Base-by-base conservation (phyloP, 2,113 vertebrate genomes). In the Microcebus lehilahytsara region DNA sequence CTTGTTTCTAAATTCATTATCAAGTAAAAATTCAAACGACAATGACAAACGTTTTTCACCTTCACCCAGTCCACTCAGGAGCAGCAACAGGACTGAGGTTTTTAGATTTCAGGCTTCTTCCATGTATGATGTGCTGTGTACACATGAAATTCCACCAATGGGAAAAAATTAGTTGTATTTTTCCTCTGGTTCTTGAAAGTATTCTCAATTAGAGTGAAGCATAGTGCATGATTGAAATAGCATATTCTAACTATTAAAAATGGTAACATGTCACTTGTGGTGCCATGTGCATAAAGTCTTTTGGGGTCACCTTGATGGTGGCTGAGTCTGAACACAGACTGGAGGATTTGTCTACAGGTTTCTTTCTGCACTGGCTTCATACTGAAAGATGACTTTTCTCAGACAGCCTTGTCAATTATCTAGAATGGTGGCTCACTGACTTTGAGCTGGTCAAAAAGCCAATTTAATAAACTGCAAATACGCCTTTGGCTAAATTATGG, bases 391-490 rank as follows among this genome's bases (percentile, higher is more conserved):
- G 37, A 69, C 46, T 96, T 97, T 81, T 78, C 92, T 91, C 49
- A 84, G 30, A 58, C 94, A 94, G 85, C 78, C 69, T 94, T 80
- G 89, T 66, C 81, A 96, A 97, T 97, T 97, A 96, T 97, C 88
- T 91, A 91, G n/a, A 62, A 96, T 94, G 84, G 80, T 96, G 85
- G 78, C 78, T 96, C 84, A 85, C 86, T 91, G 96, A 77, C 86
- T 95, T 72, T 53, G 49, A 95, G 46, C 56, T 93, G 69, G 74
- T 97, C 86, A 97, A 87, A 97, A 97, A 96, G 71, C 25, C 89
- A 95, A 96, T 97, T 96, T 98, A 97, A 96, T 97, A 97, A 96
- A 96, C 85, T 86, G 67, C 79, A 92, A 80, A 94, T 89, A 93
- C 88, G 89, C 17, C 88, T 96, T 96, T 93, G 93, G 75, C 79